phyloP scores from a whole-genome alignment of 92 coral and sea anemone genomes.

The Muricea muricata region DNA sequence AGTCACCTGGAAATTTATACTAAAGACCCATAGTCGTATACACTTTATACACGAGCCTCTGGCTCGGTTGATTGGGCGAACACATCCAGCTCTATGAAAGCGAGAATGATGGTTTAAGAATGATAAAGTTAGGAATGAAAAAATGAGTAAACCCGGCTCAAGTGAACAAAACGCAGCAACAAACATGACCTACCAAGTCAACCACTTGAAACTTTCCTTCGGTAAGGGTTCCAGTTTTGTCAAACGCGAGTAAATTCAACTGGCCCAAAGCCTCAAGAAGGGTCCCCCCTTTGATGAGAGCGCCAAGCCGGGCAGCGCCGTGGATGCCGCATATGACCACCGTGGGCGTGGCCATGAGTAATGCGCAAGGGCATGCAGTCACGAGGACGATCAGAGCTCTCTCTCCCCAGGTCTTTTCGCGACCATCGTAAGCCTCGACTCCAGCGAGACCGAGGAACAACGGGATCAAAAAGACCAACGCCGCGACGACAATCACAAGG shows the following conservation, averaged over 20 bases:
- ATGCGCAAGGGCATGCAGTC: constrained; percentile 98
- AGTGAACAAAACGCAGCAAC: not conserved
- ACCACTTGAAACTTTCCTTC: constrained; percentile 68
- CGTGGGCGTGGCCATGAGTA: constrained; percentile 99
- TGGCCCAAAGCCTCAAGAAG: constrained; percentile 84
- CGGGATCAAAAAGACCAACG: constrained; percentile 80
- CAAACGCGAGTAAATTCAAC: constrained; percentile 85
- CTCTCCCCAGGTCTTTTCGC: constrained; percentile 79
- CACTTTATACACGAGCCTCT: too few species aligned
- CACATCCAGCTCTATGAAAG: too few species aligned
- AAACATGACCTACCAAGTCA: constrained; percentile 4
- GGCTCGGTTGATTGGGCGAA: too few species aligned
- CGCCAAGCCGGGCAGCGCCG: constrained; percentile 95
- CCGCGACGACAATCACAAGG: constrained; percentile 73
- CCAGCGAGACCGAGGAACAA: constrained; percentile 90
- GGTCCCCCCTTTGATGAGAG: constrained; percentile 90
- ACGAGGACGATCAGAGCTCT: constrained; percentile 90
- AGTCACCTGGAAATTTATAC: too few species aligned
- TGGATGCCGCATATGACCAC: constrained; percentile 94
- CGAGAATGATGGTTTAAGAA: too few species aligned
- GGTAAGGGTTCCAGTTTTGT: constrained; percentile 96
- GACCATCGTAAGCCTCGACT: constrained; percentile 84
- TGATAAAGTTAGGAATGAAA: too few species aligned
- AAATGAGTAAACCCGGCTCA: too few species aligned
- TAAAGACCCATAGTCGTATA: too few species aligned